Conservation (phyloP, 1,140 invertebrate species). For the Apis mellifera region Amel_HAv3.1 CM009936.2:17265501-17266000, state of each 20-base stretch:
- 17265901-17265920: constrained; percentile 76
- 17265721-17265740: too few relatives aligned
- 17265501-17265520: constrained; percentile 80
- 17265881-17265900: constrained; percentile 61
- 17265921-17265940: constrained; percentile 64
- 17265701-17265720: constrained; percentile 78
- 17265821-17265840: neutral
- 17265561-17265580: constrained; percentile 80
- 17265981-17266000: constrained; percentile 43
- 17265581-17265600: constrained; percentile 78
- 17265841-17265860: constrained; percentile 20
- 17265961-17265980: constrained; percentile 23
- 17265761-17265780: too few relatives aligned
- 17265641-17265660: constrained; percentile 82
- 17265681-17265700: constrained; percentile 80
- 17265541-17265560: constrained; percentile 77
- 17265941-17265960: constrained; percentile 1
- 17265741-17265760: too few relatives aligned
- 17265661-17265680: constrained; percentile 78
- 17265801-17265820: too few relatives aligned
- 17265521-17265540: constrained; percentile 72
- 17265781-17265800: too few relatives aligned
- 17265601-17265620: constrained; percentile 39
- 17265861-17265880: constrained; percentile 6
- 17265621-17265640: constrained; percentile 71